Evolutionary conservation across 1,140 invertebrate genomes (phyloP), one percentile per base, ranked within the genome.

Genomic region (Phocides pigmalion): DNA sequence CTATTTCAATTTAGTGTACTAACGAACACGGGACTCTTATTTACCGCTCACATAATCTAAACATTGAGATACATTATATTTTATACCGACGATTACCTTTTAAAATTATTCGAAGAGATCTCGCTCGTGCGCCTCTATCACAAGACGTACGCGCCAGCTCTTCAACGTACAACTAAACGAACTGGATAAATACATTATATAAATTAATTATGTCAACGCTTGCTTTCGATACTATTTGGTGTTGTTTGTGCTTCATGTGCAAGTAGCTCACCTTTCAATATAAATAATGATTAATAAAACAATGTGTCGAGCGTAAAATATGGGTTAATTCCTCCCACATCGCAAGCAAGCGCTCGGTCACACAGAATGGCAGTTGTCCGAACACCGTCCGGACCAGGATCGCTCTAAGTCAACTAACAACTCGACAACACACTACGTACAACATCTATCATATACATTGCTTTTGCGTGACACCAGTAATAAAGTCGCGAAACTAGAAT

Each of bases 401-500:
- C 4, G 41, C 9, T 44, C 41, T 44, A 19, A 44, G 4, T 44
- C 6, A 19, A 44, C 16, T 19, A 44, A 44, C 20, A 3, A 4
- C 19, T 19, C 41, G 16, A 44, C 41, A 19, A 11, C 41, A 19
- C 9, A n/a, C 41, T 44, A 44, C 15, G 17, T 19, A 35, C 12
- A 44, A 44, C 41, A 44, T 8, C 41, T 44, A 44, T 16, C 41
- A 17, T 16, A 44, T 44, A 16, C 41, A 44, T 17, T 9, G 5
- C 14, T 39, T 12, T 39, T 12, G 32, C 32, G 32, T n/a, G 32
- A 35, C n/a, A 35, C 32, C 16, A n/a, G 28, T 51, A 25, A 51
- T 51, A 39, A 8, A 54, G 17, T 41, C 19, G 51, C 51, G 37
- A 54, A 54, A 22, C 51, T 54, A 54, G 32, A 54, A 54, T 22